Percentiles rank a stretch among this genome's conserved stretches.
Conservation (phyloP, 2,888 invertebrate genomes). For the Hydriomena furcata region DNA sequence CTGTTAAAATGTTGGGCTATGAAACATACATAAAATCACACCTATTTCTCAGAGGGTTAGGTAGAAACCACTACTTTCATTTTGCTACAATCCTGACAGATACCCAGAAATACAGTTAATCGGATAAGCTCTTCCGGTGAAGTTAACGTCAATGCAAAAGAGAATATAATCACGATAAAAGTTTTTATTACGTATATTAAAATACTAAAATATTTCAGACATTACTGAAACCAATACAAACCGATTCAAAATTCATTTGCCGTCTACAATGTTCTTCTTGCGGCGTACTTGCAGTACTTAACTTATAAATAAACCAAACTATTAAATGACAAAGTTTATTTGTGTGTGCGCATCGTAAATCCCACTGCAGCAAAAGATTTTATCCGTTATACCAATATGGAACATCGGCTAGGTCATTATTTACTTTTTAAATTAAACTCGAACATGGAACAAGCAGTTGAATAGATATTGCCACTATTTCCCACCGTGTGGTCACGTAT, state of each 20-base stretch:
- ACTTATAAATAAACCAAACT: conserved; percentile 28
- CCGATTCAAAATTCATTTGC: conserved; percentile 13
- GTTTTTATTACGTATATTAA: neutral
- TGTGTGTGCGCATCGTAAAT: conserved; percentile 46
- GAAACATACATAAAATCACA: too few relatives aligned
- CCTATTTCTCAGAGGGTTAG: too few relatives aligned
- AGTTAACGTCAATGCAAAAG: neutral
- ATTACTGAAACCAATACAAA: conserved; percentile 3
- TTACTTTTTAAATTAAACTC: conserved; percentile 63
- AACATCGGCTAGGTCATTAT: conserved; percentile 47
- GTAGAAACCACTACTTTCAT: too few relatives aligned
- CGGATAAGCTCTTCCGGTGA: conserved; percentile 13
- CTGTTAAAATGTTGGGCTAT: conserved; percentile 1
- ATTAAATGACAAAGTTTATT: conserved; percentile 42
- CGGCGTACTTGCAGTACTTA: conserved; percentile 15
- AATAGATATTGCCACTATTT: conserved; percentile 40
- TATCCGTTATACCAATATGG: conserved; percentile 56
- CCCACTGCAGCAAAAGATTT: conserved; percentile 44
- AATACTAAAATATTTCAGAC: neutral
- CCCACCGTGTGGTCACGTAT: conserved; percentile 46
- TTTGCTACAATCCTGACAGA: too few relatives aligned
- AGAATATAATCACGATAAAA: neutral
- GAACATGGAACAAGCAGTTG: conserved; percentile 42
- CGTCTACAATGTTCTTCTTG: conserved; percentile 17
- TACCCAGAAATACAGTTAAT: too few relatives aligned